Percentiles rank a stretch among this genome's conserved stretches.
phyloP scores from a whole-genome alignment of 2,113 vertebrate genomes.

The Echinops telfairi region DNA sequence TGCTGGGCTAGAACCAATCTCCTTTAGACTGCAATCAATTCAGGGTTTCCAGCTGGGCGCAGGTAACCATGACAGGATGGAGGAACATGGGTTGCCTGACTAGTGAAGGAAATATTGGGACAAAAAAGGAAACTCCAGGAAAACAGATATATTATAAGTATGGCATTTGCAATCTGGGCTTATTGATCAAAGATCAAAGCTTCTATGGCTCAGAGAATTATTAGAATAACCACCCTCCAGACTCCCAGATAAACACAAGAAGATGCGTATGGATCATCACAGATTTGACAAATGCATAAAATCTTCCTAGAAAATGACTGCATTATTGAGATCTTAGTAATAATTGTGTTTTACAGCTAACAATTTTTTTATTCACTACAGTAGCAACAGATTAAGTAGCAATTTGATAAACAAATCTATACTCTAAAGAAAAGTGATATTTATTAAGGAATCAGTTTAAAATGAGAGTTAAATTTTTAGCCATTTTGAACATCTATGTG shows the following conservation, averaged over 20 bases:
- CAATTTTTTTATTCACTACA: neutral
- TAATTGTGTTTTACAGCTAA: neutral
- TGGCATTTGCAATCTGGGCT: neutral
- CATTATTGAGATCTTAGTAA: neutral
- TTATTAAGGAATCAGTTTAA: neutral
- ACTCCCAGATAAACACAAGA: neutral
- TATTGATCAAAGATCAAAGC: neutral
- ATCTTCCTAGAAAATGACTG: neutral
- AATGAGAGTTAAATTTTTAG: neutral
- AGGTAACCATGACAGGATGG: neutral
- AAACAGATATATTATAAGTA: slow-evolving; percentile 34
- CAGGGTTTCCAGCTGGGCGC: neutral
- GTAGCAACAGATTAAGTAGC: neutral
- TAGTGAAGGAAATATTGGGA: neutral
- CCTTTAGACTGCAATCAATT: neutral
- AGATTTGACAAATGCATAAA: neutral
- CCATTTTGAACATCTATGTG: neutral
- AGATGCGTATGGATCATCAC: neutral
- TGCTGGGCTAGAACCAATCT: neutral
- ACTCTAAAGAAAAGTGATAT: neutral
- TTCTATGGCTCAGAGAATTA: neutral
- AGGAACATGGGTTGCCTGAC: neutral
- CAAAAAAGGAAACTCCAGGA: neutral
- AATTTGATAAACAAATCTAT: too few species aligned
- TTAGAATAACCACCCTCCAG: neutral